phyloP scores from a whole-genome alignment of 1,140 invertebrate species.

The Gryllus bimaculatus region DNA sequence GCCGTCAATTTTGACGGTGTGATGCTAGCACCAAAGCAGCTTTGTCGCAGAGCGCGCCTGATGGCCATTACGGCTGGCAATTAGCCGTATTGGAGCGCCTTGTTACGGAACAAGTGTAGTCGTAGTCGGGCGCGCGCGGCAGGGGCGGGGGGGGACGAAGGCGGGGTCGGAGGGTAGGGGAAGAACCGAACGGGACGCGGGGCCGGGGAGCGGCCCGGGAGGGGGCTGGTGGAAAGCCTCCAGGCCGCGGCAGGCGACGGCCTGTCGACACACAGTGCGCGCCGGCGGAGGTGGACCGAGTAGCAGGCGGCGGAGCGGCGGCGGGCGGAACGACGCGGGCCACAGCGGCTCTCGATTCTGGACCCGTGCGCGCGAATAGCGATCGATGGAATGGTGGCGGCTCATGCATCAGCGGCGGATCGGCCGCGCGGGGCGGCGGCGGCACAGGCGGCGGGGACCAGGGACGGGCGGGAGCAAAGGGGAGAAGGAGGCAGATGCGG shows the following conservation, averaged over 20 bases:
- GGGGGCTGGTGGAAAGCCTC: not conserved
- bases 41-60: not conserved
- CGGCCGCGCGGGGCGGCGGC: too few species aligned
- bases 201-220: not conserved
- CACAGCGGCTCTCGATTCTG: too few species aligned
- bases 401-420: not conserved
- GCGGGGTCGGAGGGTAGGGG: too few species aligned
- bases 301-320: too few species aligned
- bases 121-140: not conserved
- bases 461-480: too few species aligned
- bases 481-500: too few species aligned
- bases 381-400: constrained; percentile 3
- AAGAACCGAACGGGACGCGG: too few species aligned
- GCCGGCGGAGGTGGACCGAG: too few species aligned
- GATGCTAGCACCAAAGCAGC: not conserved
- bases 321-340: too few species aligned
- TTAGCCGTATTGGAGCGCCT: not conserved
- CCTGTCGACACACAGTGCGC: not conserved
- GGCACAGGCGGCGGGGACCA: too few species aligned
- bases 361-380: too few species aligned
- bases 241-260: not conserved
- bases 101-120: not conserved
- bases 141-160: too few species aligned
- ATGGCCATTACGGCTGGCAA: not conserved
- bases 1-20: constrained; percentile 3